Evolutionary conservation across 1,140 invertebrate species (phyloP), one percentile per base, ranked within the genome.

Genomic region (Drosophila suzukii): DNA sequence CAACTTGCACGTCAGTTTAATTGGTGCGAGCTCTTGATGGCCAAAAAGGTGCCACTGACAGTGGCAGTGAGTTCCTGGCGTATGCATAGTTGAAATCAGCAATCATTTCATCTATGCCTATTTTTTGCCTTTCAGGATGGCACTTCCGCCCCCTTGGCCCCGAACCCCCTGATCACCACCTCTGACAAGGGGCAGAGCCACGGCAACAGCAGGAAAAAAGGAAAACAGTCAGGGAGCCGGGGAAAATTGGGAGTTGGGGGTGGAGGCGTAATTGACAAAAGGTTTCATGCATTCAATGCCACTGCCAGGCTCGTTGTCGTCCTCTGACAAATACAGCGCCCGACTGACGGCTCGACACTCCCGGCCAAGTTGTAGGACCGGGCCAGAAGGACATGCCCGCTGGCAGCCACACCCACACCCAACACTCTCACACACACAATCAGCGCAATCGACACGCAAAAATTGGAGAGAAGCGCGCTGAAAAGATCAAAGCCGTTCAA

Each of bases 401-500:
- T 24, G 62, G 79, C 80, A 51, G 8, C 27, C 46, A 20, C 27
- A 27, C 27, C 27, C 44, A 49, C 32, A 79, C 50, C 36, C 58
- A 38, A 8, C 55, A 55, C 38, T 56, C 65, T 20, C 50, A 54
- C 46, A 71, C 47, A 62, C 15, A 47, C 78, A 67, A 57, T 72
- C 70, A 71, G 70, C 67, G 81, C 81, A 83, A 89, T 81, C 84
- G 76, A 88, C 80, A 84, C 76, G 68, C 76, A 75, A 81, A 89
- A 89, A 89, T 78, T 84, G 77, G 49, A 57, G 66, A 63, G 61
- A 51, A 41, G 20, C 38, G 73, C 73, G 80, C 67, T 80, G 80
- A 84, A 84, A 89, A 89, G 84, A 89, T 89, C 84, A 89, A 89
- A 89, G 84, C 68, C 73, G 61, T 89, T 89, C 81, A 84, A 89